Evolutionary conservation across 2,797 vertebrate genomes (phyloP).

Genomic region (Pseudopleuronectes americanus): DNA sequence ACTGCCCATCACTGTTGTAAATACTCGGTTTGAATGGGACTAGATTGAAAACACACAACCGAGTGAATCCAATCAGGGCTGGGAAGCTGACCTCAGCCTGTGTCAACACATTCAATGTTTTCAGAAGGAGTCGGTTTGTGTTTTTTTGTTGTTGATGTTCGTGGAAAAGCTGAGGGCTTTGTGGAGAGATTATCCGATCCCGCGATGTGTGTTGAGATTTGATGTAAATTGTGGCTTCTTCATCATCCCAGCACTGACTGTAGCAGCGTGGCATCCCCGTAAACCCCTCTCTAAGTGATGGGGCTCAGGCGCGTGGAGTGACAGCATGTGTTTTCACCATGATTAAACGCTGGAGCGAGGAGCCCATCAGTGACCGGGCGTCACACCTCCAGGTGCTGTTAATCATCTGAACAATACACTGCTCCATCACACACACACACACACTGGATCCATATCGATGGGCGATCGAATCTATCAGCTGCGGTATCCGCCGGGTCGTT

Average conservation of each 20-base stretch:
- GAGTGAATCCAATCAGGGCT: constrained; percentile 60
- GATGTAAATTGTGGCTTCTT: constrained; percentile 61
- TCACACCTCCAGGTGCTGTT: constrained; percentile 71
- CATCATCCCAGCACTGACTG: constrained; percentile 54
- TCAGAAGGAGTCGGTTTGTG: constrained; percentile 33
- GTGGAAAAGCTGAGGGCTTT: constrained; percentile 47
- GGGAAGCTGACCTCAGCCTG: constrained; percentile 46
- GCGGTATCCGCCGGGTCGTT: constrained; percentile 33
- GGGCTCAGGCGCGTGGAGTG: constrained; percentile 60
- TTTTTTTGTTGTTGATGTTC: constrained; percentile 17
- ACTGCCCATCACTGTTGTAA: constrained; percentile 30
- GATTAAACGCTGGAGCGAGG: constrained; percentile 66
- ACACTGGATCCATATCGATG: constrained; percentile 52
- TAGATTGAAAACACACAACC: constrained; percentile 45
- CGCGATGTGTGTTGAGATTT: constrained; percentile 61
- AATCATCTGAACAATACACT: constrained; percentile 75
- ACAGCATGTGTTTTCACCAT: constrained; percentile 67
- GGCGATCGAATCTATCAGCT: constrained; percentile 50
- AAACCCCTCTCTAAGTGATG: constrained; percentile 67
- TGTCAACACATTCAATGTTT: constrained; percentile 64
- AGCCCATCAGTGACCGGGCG: constrained; percentile 61
- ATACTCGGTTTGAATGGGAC: constrained; percentile 26
- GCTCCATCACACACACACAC: constrained; percentile 15
- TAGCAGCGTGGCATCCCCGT: constrained; percentile 5
- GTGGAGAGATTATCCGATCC: constrained; percentile 65